These are phyloP conservation scores for Orientallactaga bullata DNA, from an alignment of 2,113 vertebrate species.

Conservation along the genomic window DNA sequence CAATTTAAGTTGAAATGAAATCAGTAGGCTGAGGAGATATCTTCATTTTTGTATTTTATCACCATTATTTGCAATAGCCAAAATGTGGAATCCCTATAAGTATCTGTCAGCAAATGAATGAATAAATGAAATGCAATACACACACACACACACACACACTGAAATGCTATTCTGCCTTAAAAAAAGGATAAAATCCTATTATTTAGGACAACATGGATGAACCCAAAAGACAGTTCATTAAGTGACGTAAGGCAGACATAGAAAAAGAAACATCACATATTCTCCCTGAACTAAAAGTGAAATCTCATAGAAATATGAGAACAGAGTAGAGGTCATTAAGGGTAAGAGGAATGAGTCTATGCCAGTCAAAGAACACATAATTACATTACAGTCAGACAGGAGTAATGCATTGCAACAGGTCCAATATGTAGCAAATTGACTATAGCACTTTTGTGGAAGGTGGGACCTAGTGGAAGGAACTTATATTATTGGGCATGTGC, in stretches of 20 bases:
- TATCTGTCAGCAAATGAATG: neutral
- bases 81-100: neutral
- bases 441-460: neutral
- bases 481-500: too few relatives aligned
- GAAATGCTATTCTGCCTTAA: neutral
- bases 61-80: neutral
- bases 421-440: neutral
- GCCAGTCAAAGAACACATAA: neutral
- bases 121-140: too few relatives aligned
- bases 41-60: neutral
- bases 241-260: neutral
- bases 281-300: neutral
- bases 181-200: neutral
- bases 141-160: too few relatives aligned
- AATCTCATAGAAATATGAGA: neutral
- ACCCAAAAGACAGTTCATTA: neutral
- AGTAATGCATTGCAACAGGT: neutral
- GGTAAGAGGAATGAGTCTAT: neutral
- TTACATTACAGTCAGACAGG: neutral
- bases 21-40: neutral
- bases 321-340: neutral
- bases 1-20: neutral
- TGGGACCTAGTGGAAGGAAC: neutral
- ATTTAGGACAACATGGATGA: neutral
- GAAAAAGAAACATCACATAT: neutral